Conservation (phyloP, 1,140 invertebrate genomes). For the Sesamia nonagrioides region DNA sequence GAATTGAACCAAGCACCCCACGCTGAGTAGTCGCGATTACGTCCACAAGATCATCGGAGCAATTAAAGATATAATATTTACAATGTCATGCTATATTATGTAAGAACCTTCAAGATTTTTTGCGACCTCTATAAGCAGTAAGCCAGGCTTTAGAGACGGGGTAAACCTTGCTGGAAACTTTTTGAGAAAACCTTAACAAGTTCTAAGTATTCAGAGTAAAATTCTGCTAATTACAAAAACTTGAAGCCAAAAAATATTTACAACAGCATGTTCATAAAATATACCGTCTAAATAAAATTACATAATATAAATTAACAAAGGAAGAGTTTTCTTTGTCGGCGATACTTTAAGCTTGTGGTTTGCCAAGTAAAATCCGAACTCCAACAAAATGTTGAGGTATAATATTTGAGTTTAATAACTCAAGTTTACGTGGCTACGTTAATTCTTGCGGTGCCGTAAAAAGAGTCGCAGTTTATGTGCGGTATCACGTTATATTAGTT, state of each 20-base stretch:
- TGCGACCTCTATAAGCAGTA: constrained; percentile 2
- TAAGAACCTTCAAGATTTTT: constrained; percentile 12
- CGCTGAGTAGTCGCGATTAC: no score
- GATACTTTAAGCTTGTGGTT: constrained; percentile 22
- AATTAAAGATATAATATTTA: no score
- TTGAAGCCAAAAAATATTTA: neutral
- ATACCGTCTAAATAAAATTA: constrained; percentile 4
- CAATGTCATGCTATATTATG: neutral
- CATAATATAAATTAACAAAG: constrained; percentile 22
- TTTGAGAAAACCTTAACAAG: neutral
- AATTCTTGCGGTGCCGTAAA: constrained; percentile 36
- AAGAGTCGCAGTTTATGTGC: constrained; percentile 43
- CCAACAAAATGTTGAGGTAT: constrained; percentile 19
- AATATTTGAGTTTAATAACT: constrained; percentile 43
- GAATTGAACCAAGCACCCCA: no score
- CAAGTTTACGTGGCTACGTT: constrained; percentile 33
- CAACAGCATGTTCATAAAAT: neutral
- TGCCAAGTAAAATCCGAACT: constrained; percentile 24
- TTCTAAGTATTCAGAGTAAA: neutral
- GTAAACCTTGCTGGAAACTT: neutral
- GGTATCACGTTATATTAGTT: constrained; percentile 8
- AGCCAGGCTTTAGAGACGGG: neutral
- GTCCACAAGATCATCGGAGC: no score
- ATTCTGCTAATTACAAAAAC: neutral
- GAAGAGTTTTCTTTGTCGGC: constrained; percentile 19